Conservation (phyloP, 2,113 vertebrate species). For the Tachycineta bicolor region DNA sequence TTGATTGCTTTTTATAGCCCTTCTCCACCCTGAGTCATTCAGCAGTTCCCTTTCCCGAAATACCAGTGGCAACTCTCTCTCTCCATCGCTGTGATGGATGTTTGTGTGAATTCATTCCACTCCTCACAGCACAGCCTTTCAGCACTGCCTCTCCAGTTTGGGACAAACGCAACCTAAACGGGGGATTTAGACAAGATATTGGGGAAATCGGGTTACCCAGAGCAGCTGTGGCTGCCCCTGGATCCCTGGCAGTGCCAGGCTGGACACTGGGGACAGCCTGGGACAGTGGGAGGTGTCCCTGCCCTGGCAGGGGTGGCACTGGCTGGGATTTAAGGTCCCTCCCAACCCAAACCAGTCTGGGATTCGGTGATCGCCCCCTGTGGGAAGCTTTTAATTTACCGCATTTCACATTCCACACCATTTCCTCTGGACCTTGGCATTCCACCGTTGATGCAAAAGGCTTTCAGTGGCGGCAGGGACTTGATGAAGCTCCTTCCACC, state of each 20-base stretch:
- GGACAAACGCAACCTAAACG: neutral
- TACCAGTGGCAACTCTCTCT: neutral
- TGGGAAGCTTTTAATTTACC: neutral
- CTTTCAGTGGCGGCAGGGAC: neutral
- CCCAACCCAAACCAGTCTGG: accelerated
- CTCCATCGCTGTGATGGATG: neutral
- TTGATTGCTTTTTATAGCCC: neutral
- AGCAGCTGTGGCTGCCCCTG: neutral
- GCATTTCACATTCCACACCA: neutral
- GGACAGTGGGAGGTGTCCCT: neutral
- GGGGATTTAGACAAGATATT: neutral
- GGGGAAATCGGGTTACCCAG: neutral
- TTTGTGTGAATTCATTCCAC: neutral
- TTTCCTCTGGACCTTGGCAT: neutral
- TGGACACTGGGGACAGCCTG: neutral
- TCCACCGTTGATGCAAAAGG: neutral
- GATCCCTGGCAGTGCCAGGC: neutral
- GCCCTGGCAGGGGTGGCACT: neutral
- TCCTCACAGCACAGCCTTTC: neutral
- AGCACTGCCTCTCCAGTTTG: neutral
- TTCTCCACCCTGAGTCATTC: neutral
- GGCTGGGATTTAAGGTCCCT: accelerated
- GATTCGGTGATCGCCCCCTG: neutral
- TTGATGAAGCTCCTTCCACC: neutral
- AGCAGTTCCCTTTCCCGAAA: neutral